Conservation (phyloP, 2,888 invertebrate genomes). For the Anthophora plumipes region DNA sequence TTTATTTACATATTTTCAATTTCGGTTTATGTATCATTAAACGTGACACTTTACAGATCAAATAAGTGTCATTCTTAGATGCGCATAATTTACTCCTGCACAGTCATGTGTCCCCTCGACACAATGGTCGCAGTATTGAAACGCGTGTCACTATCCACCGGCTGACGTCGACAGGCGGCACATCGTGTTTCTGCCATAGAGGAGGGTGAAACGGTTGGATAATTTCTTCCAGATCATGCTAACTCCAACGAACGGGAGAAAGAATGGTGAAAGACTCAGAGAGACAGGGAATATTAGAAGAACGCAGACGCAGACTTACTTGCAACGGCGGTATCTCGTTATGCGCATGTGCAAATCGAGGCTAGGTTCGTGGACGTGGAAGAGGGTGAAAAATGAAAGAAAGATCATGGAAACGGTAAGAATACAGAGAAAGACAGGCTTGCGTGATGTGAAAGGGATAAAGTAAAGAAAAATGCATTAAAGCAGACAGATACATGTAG, state of each 20-base stretch:
- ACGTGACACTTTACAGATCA: neutral
- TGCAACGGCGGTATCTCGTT: constrained; percentile 17
- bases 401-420: constrained; percentile 21
- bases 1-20: neutral
- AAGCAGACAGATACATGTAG: neutral
- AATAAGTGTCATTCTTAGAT: neutral
- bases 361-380: constrained; percentile 23
- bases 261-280: constrained; percentile 25
- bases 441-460: neutral
- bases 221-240: constrained; percentile 47
- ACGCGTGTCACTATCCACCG: constrained; percentile 52
- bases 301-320: constrained; percentile 35
- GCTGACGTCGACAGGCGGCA: constrained; percentile 41
- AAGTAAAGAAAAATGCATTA: neutral
- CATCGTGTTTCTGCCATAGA: constrained; percentile 5
- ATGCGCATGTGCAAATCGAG: constrained; percentile 55
- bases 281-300: constrained; percentile 8
- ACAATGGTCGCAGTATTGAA: constrained; percentile 27
- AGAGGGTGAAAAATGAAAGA: constrained; percentile 23
- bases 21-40: neutral
- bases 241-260: constrained; percentile 15
- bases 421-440: constrained; percentile 4
- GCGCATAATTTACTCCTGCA: constrained; percentile 23
- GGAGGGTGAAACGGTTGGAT: constrained; percentile 21
- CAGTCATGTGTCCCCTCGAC: constrained; percentile 13